Evolutionary conservation across 1,140 invertebrate species (phyloP).

Genomic region (Popillia japonica): DNA sequence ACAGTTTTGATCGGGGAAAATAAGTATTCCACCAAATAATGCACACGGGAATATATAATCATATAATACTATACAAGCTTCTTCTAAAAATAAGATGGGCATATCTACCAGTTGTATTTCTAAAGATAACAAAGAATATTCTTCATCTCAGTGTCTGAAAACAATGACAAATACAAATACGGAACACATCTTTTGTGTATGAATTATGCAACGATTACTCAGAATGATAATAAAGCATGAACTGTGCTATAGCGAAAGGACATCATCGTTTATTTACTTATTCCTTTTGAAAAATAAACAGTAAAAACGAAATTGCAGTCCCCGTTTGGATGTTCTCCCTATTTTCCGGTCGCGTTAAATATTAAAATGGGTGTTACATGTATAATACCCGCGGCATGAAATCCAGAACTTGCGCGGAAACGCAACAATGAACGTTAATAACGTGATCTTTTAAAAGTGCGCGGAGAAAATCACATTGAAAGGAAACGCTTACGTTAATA

Average conservation of each 20-base stretch:
- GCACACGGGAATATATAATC: too few relatives aligned
- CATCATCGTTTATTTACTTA: slow-evolving; percentile 19
- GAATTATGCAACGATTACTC: slow-evolving; percentile 32
- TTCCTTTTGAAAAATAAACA: slow-evolving; percentile 16
- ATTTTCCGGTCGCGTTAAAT: slow-evolving; percentile 9
- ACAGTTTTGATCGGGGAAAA: too few relatives aligned
- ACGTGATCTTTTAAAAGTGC: slow-evolving; percentile 15
- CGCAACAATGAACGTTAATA: slow-evolving; percentile 11
- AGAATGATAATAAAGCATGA: slow-evolving; percentile 11
- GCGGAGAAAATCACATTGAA: background rate
- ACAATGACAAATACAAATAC: slow-evolving; percentile 13
- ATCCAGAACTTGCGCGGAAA: background rate
- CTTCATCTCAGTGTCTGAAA: background rate
- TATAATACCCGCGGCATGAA: slow-evolving; percentile 5
- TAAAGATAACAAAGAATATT: background rate
- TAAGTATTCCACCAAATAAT: too few relatives aligned
- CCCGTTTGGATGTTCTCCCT: background rate
- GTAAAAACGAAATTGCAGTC: slow-evolving; percentile 1
- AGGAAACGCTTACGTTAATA: slow-evolving; percentile 6
- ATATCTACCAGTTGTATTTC: background rate
- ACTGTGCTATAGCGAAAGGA: background rate
- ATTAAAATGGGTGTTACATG: slow-evolving; percentile 15
- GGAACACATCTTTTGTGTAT: background rate
- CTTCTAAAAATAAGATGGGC: background rate
- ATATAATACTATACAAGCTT: background rate